A percentile compares a stretch with the other conserved stretches of the same genome.
Evolutionary conservation across 92 coral and sea anemone genomes (phyloP).

Genomic region (Metridium senile): DNA sequence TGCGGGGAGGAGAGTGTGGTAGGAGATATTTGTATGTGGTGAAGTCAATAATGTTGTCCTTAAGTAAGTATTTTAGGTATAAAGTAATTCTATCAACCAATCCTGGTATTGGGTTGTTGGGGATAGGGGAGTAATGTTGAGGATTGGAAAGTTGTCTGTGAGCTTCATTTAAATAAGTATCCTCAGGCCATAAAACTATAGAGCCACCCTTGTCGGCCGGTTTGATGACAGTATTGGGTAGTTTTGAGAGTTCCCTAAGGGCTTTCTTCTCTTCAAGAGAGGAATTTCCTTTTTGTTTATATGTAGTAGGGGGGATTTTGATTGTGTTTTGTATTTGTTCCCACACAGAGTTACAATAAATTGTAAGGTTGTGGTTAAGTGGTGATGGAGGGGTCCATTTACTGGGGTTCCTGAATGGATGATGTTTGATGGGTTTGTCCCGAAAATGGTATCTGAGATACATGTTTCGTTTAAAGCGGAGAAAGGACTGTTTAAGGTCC

Average conservation of each 20-base stretch:
- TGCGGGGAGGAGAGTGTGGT: slow-evolving; percentile 23
- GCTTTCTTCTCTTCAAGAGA: background rate
- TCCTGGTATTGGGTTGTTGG: background rate
- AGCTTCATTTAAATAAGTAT: background rate
- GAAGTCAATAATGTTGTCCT: background rate
- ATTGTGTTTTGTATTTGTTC: background rate
- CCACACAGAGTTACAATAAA: too few relatives aligned
- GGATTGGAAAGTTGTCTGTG: background rate
- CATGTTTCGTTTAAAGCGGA: too few relatives aligned
- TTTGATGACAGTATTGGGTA: background rate
- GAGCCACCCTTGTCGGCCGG: too few relatives aligned
- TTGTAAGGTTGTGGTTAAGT: too few relatives aligned
- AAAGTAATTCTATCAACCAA: background rate
- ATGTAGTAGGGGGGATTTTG: background rate
- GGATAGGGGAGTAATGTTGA: background rate
- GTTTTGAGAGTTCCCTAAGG: background rate
- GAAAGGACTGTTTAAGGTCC: too few relatives aligned
- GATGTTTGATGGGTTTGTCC: too few relatives aligned
- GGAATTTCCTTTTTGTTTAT: background rate
- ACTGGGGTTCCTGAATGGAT: too few relatives aligned
- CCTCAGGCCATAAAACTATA: background rate
- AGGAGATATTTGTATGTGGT: slow-evolving; percentile 8
- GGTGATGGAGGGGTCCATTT: too few relatives aligned
- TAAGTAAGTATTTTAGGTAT: background rate
- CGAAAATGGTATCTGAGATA: too few relatives aligned